Base-by-base conservation (phyloP, 2,888 invertebrate genomes). In the Cyaniris semiargus region DNA sequence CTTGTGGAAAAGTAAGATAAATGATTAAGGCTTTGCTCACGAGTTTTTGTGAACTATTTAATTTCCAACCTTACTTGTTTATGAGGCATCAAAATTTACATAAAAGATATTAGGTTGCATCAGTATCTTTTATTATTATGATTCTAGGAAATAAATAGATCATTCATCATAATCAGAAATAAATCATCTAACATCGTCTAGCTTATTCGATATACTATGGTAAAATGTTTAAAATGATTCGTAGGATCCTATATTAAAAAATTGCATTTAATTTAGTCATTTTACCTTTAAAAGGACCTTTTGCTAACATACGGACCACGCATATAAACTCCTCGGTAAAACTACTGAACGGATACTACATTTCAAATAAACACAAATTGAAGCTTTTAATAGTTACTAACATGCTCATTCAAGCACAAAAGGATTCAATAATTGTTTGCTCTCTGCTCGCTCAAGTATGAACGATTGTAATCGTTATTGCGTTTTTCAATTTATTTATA, bases 331-430 rank as follows among this genome's bases (percentile, higher is more conserved):
- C 44, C 53, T 3, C 18, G 53, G 18, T 53, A 53, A 15, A 48
- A 15, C 48, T 15, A 48, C 53, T 21, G 21, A 58, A 58, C 58
- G n/a, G 18, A 58, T 58, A 8, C 18, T 58, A n/a, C 6, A n/a
- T 58, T 58, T 18, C 18, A 66, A 66, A 31, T 31, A 66, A 66
- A 18, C 6, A 66, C 66, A 66, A 31, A 27, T 27, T 27, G 66
- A 13, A 15, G 66, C 66, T 66, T 27, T 66, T 66, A 66, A 66
- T 27, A 74, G 58, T 56, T 70, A 13, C 18, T 38, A 66, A 76
- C 58, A 66, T 78, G 74, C 70, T 77, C 72, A 31, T 66, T 66
- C 66, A 27, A 31, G 27, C 27, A 66, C 66, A 66, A 71, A 70
- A 71, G 71, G 10, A 38, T 71, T 38, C 38, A 71, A 71, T 71